Evolutionary conservation across 1,140 invertebrate species (phyloP).

Genomic region (Eubasilissa regina): DNA sequence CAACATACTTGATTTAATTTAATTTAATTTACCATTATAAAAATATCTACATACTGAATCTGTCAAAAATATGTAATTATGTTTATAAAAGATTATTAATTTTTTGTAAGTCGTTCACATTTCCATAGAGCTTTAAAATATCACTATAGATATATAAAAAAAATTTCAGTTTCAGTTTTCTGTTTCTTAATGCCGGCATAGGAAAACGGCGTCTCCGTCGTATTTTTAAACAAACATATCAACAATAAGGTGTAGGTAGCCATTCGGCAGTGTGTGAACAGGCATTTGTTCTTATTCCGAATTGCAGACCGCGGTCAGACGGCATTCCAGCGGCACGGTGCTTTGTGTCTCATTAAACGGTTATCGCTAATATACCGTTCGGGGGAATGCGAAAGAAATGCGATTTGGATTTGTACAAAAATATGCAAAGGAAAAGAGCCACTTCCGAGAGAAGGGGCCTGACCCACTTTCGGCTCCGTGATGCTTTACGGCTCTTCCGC

Average conservation of each 20-base stretch:
- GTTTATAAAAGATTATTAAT: too few relatives aligned
- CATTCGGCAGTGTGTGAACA: conserved; percentile 21
- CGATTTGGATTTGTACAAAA: conserved; percentile 24
- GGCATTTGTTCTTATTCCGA: neutral
- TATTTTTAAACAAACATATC: conserved; percentile 29
- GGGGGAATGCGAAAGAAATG: conserved; percentile 42
- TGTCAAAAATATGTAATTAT: too few relatives aligned
- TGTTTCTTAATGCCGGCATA: neutral
- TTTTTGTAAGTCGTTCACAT: too few relatives aligned
- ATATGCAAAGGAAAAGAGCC: conserved; percentile 40
- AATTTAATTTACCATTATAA: too few relatives aligned
- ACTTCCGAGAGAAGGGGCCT: conserved; percentile 25
- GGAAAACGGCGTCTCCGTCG: neutral
- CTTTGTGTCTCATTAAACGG: conserved; percentile 41
- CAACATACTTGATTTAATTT: too few relatives aligned
- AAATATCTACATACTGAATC: too few relatives aligned
- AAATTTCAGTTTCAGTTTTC: too few relatives aligned
- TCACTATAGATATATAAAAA: too few relatives aligned
- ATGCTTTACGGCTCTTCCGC: conserved; percentile 65
- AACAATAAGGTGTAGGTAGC: conserved; percentile 20
- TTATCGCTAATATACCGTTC: conserved; percentile 45
- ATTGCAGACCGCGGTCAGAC: conserved; percentile 27
- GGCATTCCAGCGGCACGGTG: conserved; percentile 29
- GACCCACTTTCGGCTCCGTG: conserved; percentile 65
- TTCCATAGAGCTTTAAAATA: too few relatives aligned